Conservation (phyloP, 1,140 invertebrate genomes). For the Megathymus violae region DNA sequence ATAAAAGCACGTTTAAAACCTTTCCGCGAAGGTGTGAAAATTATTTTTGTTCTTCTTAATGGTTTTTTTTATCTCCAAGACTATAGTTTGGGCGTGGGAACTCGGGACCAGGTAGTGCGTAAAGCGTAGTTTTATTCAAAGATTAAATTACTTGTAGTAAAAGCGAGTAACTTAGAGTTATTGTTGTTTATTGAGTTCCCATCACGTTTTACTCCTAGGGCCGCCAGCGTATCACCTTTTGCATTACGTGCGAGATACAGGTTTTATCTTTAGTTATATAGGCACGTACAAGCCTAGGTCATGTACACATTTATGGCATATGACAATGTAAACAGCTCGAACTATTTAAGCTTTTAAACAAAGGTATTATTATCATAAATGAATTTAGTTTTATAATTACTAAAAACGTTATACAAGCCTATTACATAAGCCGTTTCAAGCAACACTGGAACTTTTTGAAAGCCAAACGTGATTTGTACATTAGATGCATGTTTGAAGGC, state of each 20-base stretch:
- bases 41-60: constrained; percentile 70
- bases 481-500: too few species aligned
- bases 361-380: too few species aligned
- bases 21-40: constrained; percentile 81
- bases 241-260: constrained; percentile 26
- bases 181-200: constrained; percentile 50
- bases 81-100: constrained; percentile 70
- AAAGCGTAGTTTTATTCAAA: constrained; percentile 45
- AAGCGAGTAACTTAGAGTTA: constrained; percentile 41
- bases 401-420: too few species aligned
- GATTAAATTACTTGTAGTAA: constrained; percentile 58
- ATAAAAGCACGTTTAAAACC: constrained; percentile 70
- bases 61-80: constrained; percentile 53
- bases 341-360: background rate
- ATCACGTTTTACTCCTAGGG: constrained; percentile 45
- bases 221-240: constrained; percentile 46
- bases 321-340: background rate
- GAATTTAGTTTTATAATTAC: too few species aligned
- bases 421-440: too few species aligned
- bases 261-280: constrained; percentile 37
- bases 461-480: too few species aligned
- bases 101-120: constrained; percentile 51
- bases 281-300: background rate
- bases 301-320: background rate
- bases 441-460: too few species aligned